Evolutionary conservation across 1,140 invertebrate species (phyloP).

Genomic region (Dreissena rostriformis): DNA sequence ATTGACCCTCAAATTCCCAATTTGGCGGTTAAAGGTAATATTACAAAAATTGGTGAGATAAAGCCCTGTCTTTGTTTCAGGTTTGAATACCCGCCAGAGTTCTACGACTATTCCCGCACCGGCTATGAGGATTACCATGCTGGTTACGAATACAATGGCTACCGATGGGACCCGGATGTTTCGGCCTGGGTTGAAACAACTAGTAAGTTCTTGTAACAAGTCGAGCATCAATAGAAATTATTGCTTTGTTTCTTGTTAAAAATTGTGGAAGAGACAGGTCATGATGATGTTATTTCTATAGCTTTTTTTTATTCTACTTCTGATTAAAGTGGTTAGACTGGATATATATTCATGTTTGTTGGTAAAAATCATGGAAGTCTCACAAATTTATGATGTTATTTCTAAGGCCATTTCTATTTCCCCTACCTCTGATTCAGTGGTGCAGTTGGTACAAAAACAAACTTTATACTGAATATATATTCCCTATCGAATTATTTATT

Average conservation of each 20-base stretch:
- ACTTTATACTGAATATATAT: too few relatives aligned
- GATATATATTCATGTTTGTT: too few relatives aligned
- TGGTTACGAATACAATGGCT: conserved; percentile 43
- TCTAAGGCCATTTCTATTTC: not conserved
- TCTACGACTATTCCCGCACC: conserved; percentile 41
- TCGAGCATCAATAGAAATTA: too few relatives aligned
- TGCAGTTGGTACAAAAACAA: too few relatives aligned
- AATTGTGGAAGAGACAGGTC: not conserved
- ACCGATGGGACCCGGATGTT: conserved; percentile 49
- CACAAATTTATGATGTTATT: conserved; percentile 6
- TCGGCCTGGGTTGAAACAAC: conserved; percentile 46
- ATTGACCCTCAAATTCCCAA: too few relatives aligned
- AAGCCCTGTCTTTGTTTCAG: conserved; percentile 17
- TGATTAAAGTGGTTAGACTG: too few relatives aligned
- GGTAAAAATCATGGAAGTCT: too few relatives aligned
- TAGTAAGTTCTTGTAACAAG: conserved; percentile 10
- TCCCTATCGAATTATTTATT: too few relatives aligned
- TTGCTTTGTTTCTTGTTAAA: too few relatives aligned
- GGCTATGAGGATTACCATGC: conserved; percentile 50
- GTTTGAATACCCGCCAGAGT: conserved; percentile 52
- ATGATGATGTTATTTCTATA: not conserved
- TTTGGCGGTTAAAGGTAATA: not conserved
- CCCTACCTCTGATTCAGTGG: too few relatives aligned
- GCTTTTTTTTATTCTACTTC: not conserved
- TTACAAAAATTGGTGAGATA: conserved; percentile 1